These are phyloP conservation scores for Papilio demoleus DNA, from an alignment of 2,888 invertebrate species.

Conservation along the genomic window DNA sequence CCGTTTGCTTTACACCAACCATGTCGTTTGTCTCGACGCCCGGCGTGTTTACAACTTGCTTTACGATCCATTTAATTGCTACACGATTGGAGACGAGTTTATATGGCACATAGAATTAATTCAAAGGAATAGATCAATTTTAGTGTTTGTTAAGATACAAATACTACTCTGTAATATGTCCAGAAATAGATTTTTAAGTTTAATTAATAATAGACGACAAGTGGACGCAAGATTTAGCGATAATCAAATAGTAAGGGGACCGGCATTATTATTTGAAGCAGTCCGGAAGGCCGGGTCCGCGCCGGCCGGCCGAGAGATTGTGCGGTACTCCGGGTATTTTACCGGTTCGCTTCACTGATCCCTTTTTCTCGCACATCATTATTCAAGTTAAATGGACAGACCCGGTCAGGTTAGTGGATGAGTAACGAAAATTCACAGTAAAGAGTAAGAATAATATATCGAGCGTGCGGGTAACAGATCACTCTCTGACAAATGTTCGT, in stretches of 20 bases:
- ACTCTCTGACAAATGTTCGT: slow-evolving; percentile 10
- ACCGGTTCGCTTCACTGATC: slow-evolving; percentile 65
- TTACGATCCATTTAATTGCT: slow-evolving; percentile 54
- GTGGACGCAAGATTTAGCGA: slow-evolving; percentile 41
- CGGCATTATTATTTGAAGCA: slow-evolving; percentile 40
- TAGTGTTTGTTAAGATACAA: no score
- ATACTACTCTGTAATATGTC: no score
- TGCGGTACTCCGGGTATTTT: slow-evolving; percentile 53
- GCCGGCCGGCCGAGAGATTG: slow-evolving; percentile 27
- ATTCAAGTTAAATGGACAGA: slow-evolving; percentile 79
- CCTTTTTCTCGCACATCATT: slow-evolving; percentile 75
- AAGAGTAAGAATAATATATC: slow-evolving; percentile 39
- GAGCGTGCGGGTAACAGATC: slow-evolving; percentile 24
- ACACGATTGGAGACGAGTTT: slow-evolving; percentile 47
- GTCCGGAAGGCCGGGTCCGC: slow-evolving; percentile 15
- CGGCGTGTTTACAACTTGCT: slow-evolving; percentile 52
- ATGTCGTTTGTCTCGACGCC: slow-evolving; percentile 40
- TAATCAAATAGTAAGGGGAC: slow-evolving; percentile 37
- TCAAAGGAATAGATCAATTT: no score
- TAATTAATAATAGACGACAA: neutral
- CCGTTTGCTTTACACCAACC: slow-evolving; percentile 43
- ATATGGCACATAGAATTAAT: slow-evolving; percentile 40
- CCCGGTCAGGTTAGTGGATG: slow-evolving; percentile 71
- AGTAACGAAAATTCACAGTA: slow-evolving; percentile 64
- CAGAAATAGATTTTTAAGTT: neutral